Conservation (phyloP, 1,140 invertebrate species). For the Saccostrea echinata region DNA sequence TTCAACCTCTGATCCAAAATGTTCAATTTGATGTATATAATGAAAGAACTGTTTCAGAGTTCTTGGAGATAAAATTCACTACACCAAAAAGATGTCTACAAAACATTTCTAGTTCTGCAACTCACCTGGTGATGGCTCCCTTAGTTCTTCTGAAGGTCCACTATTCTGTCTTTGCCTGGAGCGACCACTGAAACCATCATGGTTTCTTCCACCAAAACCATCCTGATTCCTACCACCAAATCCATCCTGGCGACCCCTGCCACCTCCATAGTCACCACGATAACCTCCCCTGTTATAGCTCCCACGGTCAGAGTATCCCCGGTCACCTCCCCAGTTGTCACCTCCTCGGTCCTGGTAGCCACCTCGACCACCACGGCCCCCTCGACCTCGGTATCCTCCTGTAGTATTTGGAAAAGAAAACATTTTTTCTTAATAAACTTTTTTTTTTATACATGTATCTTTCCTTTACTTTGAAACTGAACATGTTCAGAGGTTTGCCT, state of each 20-base stretch:
- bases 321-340: conserved; percentile 52
- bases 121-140: conserved; percentile 71
- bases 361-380: conserved; percentile 74
- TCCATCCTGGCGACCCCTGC: conserved; percentile 54
- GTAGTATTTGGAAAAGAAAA: not conserved
- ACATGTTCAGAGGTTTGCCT: too few relatives aligned
- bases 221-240: conserved; percentile 52
- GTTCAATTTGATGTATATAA: too few relatives aligned
- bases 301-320: conserved; percentile 58
- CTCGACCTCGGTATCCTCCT: conserved; percentile 64
- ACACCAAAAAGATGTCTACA: not conserved
- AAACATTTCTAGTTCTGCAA: not conserved
- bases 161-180: conserved; percentile 46
- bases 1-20: too few relatives aligned
- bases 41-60: too few relatives aligned
- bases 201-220: conserved; percentile 21
- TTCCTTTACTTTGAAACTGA: too few relatives aligned
- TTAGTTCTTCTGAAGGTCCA: conserved; percentile 60
- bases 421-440: not conserved
- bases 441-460: too few relatives aligned
- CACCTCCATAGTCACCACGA: conserved; percentile 53
- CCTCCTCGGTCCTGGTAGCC: conserved; percentile 73
- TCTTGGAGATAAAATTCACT: too few relatives aligned
- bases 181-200: conserved; percentile 33
- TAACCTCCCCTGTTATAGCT: conserved; percentile 52